Percentiles rank a stretch among this genome's conserved stretches.
Conservation (phyloP, 2,888 invertebrate genomes). For the Polydrusus pterygomalis region DNA sequence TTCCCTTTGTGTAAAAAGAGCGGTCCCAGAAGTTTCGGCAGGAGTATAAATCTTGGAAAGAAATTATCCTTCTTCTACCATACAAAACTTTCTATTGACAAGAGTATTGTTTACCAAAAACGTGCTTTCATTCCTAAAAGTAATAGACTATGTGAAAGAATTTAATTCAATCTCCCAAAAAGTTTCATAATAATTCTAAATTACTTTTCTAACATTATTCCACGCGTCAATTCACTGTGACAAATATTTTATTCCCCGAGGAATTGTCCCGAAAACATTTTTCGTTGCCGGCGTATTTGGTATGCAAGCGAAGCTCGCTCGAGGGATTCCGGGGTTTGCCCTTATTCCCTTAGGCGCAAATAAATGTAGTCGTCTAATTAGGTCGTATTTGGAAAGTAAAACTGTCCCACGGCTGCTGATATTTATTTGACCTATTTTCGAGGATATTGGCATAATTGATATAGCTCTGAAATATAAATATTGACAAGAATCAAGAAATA, state of each 20-base stretch:
- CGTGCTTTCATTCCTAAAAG: too few species aligned
- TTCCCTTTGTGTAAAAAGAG: too few species aligned
- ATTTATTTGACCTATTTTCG: background rate
- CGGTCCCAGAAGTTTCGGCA: too few species aligned
- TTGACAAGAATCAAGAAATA: too few species aligned
- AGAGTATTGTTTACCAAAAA: too few species aligned
- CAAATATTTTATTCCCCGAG: slow-evolving; percentile 16
- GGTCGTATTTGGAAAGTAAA: slow-evolving; percentile 26
- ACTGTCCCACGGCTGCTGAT: slow-evolving; percentile 18
- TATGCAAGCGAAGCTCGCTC: slow-evolving; percentile 43
- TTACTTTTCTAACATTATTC: slow-evolving; percentile 8
- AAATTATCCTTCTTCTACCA: too few species aligned
- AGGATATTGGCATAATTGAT: background rate
- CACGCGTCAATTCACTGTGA: background rate
- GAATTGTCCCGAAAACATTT: slow-evolving; percentile 13
- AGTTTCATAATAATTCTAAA: background rate
- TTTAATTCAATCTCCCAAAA: background rate
- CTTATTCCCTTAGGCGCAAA: slow-evolving; percentile 12
- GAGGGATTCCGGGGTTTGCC: slow-evolving; percentile 22
- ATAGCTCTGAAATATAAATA: background rate
- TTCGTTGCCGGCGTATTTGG: slow-evolving; percentile 22
- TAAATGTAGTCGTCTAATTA: slow-evolving; percentile 25
- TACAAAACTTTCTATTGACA: too few species aligned
- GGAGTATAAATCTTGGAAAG: too few species aligned
- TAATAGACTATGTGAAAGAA: too few species aligned